phyloP scores from a whole-genome alignment of 1,140 invertebrate genomes.

The Drosophila bifasciata region DNA sequence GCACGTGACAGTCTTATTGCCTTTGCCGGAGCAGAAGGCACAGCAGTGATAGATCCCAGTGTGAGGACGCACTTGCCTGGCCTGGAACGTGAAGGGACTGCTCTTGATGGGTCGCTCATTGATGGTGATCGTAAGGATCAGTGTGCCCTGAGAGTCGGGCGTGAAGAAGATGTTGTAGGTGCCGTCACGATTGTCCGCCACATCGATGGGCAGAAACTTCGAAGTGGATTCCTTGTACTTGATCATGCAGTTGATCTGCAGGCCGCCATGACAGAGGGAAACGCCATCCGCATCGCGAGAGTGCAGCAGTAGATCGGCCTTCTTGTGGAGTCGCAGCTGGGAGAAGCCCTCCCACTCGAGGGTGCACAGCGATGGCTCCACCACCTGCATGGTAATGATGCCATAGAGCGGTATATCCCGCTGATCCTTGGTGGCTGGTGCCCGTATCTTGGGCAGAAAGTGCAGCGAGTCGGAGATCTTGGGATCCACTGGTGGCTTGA shows the following conservation, averaged over 20 bases:
- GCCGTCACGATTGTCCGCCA: slow-evolving; percentile 87
- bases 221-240: slow-evolving; percentile 81
- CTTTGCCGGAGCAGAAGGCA: slow-evolving; percentile 91
- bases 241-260: slow-evolving; percentile 84
- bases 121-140: slow-evolving; percentile 86
- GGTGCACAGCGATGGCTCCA: slow-evolving; percentile 86
- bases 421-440: slow-evolving; percentile 75
- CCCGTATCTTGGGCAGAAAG: slow-evolving; percentile 85
- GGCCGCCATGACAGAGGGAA: slow-evolving; percentile 85
- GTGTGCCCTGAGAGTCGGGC: slow-evolving; percentile 86
- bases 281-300: slow-evolving; percentile 85
- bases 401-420: slow-evolving; percentile 85
- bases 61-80: slow-evolving; percentile 86
- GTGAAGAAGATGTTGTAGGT: slow-evolving; percentile 86
- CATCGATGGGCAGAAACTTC: slow-evolving; percentile 84
- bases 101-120: slow-evolving; percentile 88
- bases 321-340: slow-evolving; percentile 84
- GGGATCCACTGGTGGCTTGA: slow-evolving; percentile 84
- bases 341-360: slow-evolving; percentile 85
- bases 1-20: slow-evolving; percentile 88
- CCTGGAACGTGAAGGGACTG: slow-evolving; percentile 86
- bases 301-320: slow-evolving; percentile 84
- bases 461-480: slow-evolving; percentile 85
- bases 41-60: slow-evolving; percentile 91
- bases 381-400: slow-evolving; percentile 86